Conservation (phyloP, 2,888 invertebrate species). For the Drosophila buzzatii region DNA sequence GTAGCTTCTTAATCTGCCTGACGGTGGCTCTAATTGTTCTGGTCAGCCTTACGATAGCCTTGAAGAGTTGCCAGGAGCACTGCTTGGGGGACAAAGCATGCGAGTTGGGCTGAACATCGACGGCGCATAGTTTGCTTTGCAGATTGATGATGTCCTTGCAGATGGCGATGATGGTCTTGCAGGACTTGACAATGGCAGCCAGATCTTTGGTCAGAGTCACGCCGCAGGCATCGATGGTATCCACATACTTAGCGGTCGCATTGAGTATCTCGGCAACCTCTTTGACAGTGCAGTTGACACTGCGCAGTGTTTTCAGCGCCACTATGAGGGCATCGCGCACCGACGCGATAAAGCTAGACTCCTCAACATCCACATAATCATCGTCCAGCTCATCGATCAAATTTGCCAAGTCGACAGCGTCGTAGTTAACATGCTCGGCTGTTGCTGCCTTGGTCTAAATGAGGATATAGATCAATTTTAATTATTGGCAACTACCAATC, state of each 20-base stretch:
- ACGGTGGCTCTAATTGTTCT: constrained; percentile 32
- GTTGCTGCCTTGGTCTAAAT: constrained; percentile 37
- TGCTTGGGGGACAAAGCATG: constrained; percentile 9
- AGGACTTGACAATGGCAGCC: constrained; percentile 33
- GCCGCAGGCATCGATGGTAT: constrained; percentile 45
- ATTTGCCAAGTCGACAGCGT: constrained; percentile 21
- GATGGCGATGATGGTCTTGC: constrained; percentile 39
- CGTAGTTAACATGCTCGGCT: constrained; percentile 11
- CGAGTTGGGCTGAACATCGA: constrained; percentile 1
- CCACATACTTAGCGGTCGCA: constrained; percentile 48
- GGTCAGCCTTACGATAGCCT: constrained; percentile 22
- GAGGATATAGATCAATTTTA: background rate
- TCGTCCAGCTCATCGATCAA: constrained; percentile 23
- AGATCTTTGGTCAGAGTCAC: constrained; percentile 56
- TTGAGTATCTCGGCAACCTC: constrained; percentile 40
- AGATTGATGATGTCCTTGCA: constrained; percentile 42
- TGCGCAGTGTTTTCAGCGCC: constrained; percentile 36
- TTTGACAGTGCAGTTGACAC: constrained; percentile 55
- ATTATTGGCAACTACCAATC: background rate
- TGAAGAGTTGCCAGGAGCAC: constrained; percentile 19
- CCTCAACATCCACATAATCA: constrained; percentile 51
- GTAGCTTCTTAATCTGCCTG: constrained; percentile 38
- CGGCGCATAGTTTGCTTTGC: constrained; percentile 32
- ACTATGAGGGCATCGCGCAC: constrained; percentile 14
- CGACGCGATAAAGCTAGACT: constrained; percentile 23